A percentile compares a stretch with the other conserved stretches of the same genome.
Conservation (phyloP, 2,888 invertebrate genomes). For the Drosophila percnosoma region DNA sequence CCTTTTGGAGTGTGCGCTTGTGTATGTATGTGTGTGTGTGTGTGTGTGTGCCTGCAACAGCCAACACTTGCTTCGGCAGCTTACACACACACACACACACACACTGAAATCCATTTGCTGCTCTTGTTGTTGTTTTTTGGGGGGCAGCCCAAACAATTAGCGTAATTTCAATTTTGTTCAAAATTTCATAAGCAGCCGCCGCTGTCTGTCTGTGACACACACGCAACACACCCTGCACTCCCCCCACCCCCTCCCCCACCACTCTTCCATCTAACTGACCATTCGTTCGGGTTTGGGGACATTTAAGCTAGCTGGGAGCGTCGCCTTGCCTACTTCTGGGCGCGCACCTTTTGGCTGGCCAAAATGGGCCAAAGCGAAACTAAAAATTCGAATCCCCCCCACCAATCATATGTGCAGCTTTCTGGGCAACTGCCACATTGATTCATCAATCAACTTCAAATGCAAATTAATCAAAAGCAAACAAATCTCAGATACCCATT, state of each 20-base stretch:
- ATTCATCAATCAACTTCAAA: conserved; percentile 52
- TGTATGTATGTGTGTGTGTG: neutral
- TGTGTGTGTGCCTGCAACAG: neutral
- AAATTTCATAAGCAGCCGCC: conserved; percentile 81
- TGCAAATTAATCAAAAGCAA: conserved; percentile 30
- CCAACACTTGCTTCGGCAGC: conserved; percentile 34
- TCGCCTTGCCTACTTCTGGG: conserved; percentile 58
- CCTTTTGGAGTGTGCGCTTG: conserved; percentile 44
- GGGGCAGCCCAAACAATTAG: conserved; percentile 79
- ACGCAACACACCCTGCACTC: neutral
- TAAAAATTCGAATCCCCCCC: neutral
- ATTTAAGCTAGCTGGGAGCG: conserved; percentile 31
- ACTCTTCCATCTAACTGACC: neutral
- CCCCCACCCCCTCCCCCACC: neutral
- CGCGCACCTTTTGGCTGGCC: conserved; percentile 67
- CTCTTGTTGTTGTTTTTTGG: conserved; percentile 24
- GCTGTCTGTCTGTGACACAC: conserved; percentile 24
- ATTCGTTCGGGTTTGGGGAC: conserved; percentile 17
- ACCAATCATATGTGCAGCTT: neutral
- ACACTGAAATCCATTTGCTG: conserved; percentile 11
- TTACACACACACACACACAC: conserved; percentile 25
- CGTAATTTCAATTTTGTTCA: conserved; percentile 84
- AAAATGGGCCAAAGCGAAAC: neutral
- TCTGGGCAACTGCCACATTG: conserved; percentile 22
- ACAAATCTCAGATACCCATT: conserved; percentile 1